Base-by-base conservation (phyloP, 1,140 invertebrate genomes). In the Trichomalopsis sarcophagae region DNA sequence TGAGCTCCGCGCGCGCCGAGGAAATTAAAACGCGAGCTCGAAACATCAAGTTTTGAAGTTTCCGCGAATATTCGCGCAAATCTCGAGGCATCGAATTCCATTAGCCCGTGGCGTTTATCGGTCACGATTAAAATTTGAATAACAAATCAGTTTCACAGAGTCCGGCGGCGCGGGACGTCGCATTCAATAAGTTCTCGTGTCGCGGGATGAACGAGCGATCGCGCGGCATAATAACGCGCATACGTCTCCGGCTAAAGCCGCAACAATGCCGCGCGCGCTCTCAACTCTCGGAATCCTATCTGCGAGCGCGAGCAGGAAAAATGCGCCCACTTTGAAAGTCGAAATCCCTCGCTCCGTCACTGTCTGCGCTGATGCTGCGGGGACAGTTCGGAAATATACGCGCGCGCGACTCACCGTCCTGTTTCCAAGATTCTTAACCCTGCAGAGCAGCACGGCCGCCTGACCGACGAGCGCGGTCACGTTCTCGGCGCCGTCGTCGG, bases 381-480 rank as follows among this genome's bases (percentile, higher is more conserved):
- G 47, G 50, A 21, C 50, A 55, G 17, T 21, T n/a, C 55, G 55
- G 33, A 36, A 6, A 36, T 36, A 36, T 36, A 36, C 21, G 17
- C 21, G 0, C 21, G 17, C 21, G 0, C 55, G 55, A 95, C 96
- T 96, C 92, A 98, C 97, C 91, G 97, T 98, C 94, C 96, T 94
- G 89, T 98, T 97, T 30, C 97, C 97, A 88, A 97, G 96, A 92
- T 97, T 96, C 90, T 96, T 97, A 44, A 97, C 97, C 36, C 96
- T 94, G 89, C 97, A 98, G 88, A 95, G 95, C 80, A 98, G 94
- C 86, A 97, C 92, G 1, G 96, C 96, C 1, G 96, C 95, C 91
- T 97, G 97, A 9, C 97, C 97, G 0, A 97, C 96, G 23, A 97
- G 95, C 1, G 96, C 95, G 0, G 97, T 97, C 82, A 98, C 95